Conservation (phyloP, 2,888 invertebrate species). For the Gerosis bhagava region DNA sequence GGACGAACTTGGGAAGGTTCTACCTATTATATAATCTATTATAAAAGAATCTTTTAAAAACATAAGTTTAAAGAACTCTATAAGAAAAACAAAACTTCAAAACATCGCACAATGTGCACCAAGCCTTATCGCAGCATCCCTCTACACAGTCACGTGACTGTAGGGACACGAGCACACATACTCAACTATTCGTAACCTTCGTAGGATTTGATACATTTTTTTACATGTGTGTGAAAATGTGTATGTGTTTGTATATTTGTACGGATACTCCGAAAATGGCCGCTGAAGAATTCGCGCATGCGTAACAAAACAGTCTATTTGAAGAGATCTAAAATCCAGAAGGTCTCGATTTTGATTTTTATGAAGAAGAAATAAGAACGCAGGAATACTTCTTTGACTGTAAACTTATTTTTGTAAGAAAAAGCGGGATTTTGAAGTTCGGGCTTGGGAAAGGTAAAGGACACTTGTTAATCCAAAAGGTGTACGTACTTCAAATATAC, state of each 20-base stretch:
- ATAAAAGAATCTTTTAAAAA: too few relatives aligned
- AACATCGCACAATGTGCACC: conserved; percentile 43
- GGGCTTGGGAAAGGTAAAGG: conserved; percentile 73
- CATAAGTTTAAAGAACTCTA: too few relatives aligned
- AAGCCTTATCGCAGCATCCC: conserved; percentile 66
- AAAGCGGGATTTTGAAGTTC: conserved; percentile 71
- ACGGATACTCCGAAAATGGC: conserved; percentile 73
- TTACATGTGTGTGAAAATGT: conserved; percentile 39
- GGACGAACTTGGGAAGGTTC: too few relatives aligned
- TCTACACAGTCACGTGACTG: conserved; percentile 43
- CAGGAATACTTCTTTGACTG: not conserved
- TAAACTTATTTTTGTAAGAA: conserved; percentile 36
- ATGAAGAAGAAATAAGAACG: conserved; percentile 24
- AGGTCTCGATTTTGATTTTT: conserved; percentile 27
- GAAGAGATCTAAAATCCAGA: conserved; percentile 7
- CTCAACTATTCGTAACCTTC: conserved; percentile 40
- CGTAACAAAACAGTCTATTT: conserved; percentile 37
- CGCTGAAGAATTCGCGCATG: conserved; percentile 60
- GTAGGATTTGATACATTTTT: conserved; percentile 52
- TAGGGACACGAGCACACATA: conserved; percentile 39
- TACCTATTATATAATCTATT: too few relatives aligned
- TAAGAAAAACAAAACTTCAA: conserved; percentile 42
- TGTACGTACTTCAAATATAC: conserved; percentile 14
- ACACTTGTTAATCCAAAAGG: conserved; percentile 46
- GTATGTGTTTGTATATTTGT: conserved; percentile 39